Evolutionary conservation across 2,113 vertebrate species (phyloP), one percentile per base, ranked within the genome.

Genomic region (Cygnus buccinator): DNA sequence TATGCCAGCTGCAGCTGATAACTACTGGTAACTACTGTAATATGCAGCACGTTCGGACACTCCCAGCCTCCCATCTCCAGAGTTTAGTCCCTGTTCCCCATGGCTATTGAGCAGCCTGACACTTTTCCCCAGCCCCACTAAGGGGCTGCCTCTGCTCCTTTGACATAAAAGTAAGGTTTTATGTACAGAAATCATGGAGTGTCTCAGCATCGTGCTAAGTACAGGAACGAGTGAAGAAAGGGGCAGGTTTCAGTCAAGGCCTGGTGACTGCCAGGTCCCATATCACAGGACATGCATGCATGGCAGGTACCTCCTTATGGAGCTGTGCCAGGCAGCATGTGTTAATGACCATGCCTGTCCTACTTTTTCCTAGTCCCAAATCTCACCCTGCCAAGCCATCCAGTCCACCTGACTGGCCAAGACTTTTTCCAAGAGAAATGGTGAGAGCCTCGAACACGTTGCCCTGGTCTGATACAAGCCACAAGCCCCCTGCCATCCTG

Each of bases 371-470:
- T 29, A 55, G 14, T 55, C 54, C 14, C 28, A 55, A 29, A n/a
- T 59, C 23, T 65, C 23, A 10, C 11, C 13, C 9, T 22, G 11
- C 16, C 35, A 29, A 13, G 14, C 13, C n/a, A 31, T 31, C n/a
- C 78, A 26, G 28, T 8, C 4, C 46, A 17, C 46, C 31, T 5
- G 3, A 10, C 25, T 29, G 41, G 26, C 5, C 20, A 35, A 44
- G 44, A 55, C 17, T 43, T 67, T 33, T 7, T 33, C 11, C n/a
- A n/a, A 50, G 19, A 55, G 46, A 33, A 6, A 2, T 33, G 29
- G 10, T 1, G 2, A 58, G 3, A 62, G 3, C 23, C 37, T 6
- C 18, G 50, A 26, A 14, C 23, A 1, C 0, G 26, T 18, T 41
- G 50, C 10, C 48, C 12, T 35, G 22, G 8, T 15, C 10, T 7